Evolutionary conservation across 2,113 vertebrate genomes (phyloP).

Genomic region (Lontra canadensis): DNA sequence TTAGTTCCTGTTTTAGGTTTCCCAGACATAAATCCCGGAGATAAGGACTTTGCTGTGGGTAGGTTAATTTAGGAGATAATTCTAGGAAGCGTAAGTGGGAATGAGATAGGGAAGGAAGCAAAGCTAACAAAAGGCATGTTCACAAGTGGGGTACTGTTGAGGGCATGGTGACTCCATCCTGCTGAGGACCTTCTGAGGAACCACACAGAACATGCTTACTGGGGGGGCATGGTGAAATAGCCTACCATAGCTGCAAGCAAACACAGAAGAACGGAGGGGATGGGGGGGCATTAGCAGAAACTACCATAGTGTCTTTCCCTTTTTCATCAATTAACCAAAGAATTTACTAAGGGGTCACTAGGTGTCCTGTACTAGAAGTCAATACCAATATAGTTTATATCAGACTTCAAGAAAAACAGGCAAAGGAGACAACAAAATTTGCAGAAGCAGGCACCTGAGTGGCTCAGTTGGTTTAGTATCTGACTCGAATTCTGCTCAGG

Average conservation of each 20-base stretch:
- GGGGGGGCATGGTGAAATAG: background rate
- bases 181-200: background rate
- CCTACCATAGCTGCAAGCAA: background rate
- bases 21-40: background rate
- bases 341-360: background rate
- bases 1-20: background rate
- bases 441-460: background rate
- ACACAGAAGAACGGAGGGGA: background rate
- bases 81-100: background rate
- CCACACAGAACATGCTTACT: accelerated
- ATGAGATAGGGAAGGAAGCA: background rate
- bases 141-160: background rate
- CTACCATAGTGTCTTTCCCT: background rate
- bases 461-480: background rate
- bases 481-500: background rate
- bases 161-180: background rate
- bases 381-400: background rate
- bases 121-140: background rate
- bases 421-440: background rate
- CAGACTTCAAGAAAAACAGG: background rate
- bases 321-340: background rate
- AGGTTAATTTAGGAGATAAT: background rate
- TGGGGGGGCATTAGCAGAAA: background rate
- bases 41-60: background rate
- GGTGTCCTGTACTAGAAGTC: background rate